Percentiles rank a stretch among this genome's conserved stretches.
phyloP scores from a whole-genome alignment of 2,113 vertebrate species.

The Alaudala cheleensis region DNA sequence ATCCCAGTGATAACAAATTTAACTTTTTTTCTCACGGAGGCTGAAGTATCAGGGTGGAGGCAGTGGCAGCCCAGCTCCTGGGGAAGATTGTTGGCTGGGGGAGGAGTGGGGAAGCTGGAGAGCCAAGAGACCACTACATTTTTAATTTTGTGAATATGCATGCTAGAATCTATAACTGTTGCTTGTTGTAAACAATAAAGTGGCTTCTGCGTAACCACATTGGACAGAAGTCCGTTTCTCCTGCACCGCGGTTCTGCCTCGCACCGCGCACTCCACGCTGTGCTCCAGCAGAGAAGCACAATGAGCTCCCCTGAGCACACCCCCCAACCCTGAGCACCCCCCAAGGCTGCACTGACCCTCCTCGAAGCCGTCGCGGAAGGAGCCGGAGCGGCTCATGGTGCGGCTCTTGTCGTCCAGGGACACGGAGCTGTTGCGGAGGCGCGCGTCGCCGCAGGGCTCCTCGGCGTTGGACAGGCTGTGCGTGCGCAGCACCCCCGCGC shows the following conservation, averaged over 20 bases:
- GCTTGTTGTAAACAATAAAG: too few relatives aligned
- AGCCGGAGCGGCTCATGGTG: constrained; percentile 95
- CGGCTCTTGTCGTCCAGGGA: constrained; percentile 95
- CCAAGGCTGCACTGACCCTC: constrained; percentile 82
- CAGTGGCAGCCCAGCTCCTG: neutral
- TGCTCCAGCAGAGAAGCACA: too few relatives aligned
- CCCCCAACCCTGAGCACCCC: neutral
- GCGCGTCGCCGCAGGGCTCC: constrained; percentile 78
- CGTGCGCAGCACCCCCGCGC: constrained; percentile 83
- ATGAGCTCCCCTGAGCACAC: too few relatives aligned
- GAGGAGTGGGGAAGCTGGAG: neutral
- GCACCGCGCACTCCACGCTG: too few relatives aligned
- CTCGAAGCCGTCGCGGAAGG: constrained; percentile 97
- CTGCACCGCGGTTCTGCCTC: too few relatives aligned
- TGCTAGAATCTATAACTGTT: too few relatives aligned
- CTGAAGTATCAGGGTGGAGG: neutral
- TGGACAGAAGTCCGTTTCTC: too few relatives aligned
- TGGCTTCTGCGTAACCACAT: too few relatives aligned
- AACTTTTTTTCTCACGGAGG: neutral
- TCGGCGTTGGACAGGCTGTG: constrained; percentile 95
- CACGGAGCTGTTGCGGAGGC: constrained; percentile 96
- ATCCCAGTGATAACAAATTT: fast-evolving
- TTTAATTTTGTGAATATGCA: too few relatives aligned
- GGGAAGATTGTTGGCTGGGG: neutral
- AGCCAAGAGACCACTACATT: neutral